phyloP scores from a whole-genome alignment of 92 coral and sea anemone species.

The Micromussa lordhowensis region DNA sequence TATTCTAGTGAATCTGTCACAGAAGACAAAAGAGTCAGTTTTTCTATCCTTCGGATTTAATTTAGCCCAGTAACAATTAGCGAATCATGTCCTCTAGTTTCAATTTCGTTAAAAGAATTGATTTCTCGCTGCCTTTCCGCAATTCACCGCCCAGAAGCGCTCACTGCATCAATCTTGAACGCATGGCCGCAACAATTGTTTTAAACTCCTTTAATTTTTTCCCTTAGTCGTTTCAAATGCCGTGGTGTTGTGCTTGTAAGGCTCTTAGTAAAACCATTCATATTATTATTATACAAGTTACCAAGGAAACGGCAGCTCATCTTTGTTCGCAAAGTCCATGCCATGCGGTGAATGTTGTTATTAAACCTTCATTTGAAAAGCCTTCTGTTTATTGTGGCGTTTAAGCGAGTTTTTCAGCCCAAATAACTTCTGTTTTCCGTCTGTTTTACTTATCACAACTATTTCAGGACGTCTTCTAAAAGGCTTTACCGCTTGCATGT shows the following conservation, averaged over 20 bases:
- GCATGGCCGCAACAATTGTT: neutral
- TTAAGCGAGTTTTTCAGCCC: conserved; percentile 17
- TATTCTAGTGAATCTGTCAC: conserved; percentile 15
- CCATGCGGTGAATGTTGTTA: conserved; percentile 48
- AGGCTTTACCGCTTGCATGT: conserved; percentile 34
- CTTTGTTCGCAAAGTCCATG: conserved; percentile 42
- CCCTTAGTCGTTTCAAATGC: conserved; percentile 14
- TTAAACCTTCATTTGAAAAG: conserved; percentile 43
- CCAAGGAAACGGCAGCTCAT: conserved; percentile 39
- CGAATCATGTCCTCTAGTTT: neutral
- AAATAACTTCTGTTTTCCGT: conserved; percentile 34
- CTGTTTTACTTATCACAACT: conserved; percentile 48
- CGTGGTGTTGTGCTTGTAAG: neutral
- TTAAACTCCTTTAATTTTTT: conserved; percentile 24
- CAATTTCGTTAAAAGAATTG: neutral
- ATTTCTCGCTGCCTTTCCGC: neutral
- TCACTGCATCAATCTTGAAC: conserved; percentile 7
- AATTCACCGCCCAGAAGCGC: neutral
- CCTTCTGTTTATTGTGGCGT: conserved; percentile 7
- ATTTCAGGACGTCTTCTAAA: conserved; percentile 29
- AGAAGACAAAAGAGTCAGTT: conserved; percentile 40
- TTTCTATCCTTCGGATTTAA: conserved; percentile 32
- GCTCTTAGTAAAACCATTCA: conserved; percentile 23
- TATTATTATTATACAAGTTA: conserved; percentile 19
- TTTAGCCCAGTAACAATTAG: conserved; percentile 38